phyloP scores from a whole-genome alignment of 2,113 vertebrate species.

The Sus scrofa region T2T-Sscrofa CM000818.6:18583501-18584000 shows the following conservation, averaged over 20 bases:
- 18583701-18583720: background rate
- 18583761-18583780: background rate
- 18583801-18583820: fast-evolving
- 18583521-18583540: background rate
- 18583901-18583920: background rate
- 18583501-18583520: background rate
- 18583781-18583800: too few species aligned
- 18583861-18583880: background rate
- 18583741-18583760: background rate
- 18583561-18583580: background rate
- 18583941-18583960: background rate
- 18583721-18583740: background rate
- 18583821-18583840: too few species aligned
- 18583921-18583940: background rate
- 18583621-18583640: background rate
- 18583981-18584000: background rate
- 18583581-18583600: fast-evolving
- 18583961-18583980: background rate
- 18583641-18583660: background rate
- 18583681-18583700: background rate
- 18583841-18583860: background rate
- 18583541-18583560: fast-evolving
- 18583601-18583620: background rate
- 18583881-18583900: background rate
- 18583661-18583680: background rate